phyloP scores from a whole-genome alignment of 2,888 invertebrate genomes.

The Peribatodes rhomboidaria region DNA sequence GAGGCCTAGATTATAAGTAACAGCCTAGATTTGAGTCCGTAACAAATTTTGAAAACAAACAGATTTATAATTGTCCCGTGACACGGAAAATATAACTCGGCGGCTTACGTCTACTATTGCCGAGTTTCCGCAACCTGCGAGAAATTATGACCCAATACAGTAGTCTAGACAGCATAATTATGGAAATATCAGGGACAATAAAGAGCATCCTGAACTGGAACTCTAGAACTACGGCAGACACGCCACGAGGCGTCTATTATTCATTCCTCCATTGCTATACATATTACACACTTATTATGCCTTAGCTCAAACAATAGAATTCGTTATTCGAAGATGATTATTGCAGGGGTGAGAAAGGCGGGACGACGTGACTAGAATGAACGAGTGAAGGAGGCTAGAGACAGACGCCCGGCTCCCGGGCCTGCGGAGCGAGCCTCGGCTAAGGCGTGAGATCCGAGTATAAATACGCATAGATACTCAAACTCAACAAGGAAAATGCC shows the following conservation, averaged over 20 bases:
- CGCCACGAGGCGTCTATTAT: slow-evolving; percentile 19
- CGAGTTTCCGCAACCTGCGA: neutral
- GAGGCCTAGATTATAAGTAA: neutral
- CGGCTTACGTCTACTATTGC: neutral
- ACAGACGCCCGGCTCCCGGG: slow-evolving; percentile 1
- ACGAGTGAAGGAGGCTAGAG: neutral
- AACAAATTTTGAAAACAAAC: neutral
- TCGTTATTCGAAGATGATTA: slow-evolving; percentile 63
- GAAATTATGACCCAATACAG: slow-evolving; percentile 2
- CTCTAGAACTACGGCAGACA: slow-evolving; percentile 11
- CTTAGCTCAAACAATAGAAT: slow-evolving; percentile 61
- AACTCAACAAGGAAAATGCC: slow-evolving; percentile 30
- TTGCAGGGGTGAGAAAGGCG: slow-evolving; percentile 55
- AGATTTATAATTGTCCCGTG: neutral
- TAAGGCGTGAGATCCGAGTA: neutral
- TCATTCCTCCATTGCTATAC: slow-evolving; percentile 34
- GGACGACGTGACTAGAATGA: slow-evolving; percentile 64
- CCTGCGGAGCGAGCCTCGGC: neutral
- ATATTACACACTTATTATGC: slow-evolving; percentile 35
- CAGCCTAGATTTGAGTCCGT: neutral
- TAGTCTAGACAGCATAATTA: slow-evolving; percentile 8
- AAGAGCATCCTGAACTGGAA: slow-evolving; percentile 7
- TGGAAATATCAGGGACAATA: slow-evolving; percentile 10
- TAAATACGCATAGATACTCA: slow-evolving; percentile 13
- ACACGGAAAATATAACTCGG: neutral